phyloP scores from a whole-genome alignment of 2,113 vertebrate species.

The Caranx melampygus region DNA sequence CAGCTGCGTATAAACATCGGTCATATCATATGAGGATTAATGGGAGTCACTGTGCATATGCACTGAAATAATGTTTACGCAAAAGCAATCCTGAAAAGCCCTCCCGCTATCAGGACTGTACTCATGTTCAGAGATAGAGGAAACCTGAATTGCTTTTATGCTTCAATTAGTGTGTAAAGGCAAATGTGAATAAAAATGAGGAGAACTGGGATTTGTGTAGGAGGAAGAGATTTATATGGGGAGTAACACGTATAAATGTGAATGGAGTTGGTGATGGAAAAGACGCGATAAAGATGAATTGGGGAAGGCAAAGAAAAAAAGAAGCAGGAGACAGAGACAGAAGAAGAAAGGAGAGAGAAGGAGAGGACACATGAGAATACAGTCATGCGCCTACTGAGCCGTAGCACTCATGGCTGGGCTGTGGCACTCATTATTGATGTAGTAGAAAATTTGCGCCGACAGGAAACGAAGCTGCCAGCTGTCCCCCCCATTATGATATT shows the following conservation, averaged over 20 bases:
- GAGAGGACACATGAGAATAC: conserved; percentile 63
- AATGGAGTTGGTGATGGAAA: conserved; percentile 3
- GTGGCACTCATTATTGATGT: conserved; percentile 80
- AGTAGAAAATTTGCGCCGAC: conserved; percentile 79
- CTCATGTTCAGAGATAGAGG: conserved; percentile 7
- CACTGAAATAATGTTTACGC: conserved; percentile 25
- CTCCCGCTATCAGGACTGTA: background rate
- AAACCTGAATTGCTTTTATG: conserved; percentile 8
- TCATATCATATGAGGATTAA: conserved; percentile 6
- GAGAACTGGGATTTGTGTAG: conserved; percentile 6
- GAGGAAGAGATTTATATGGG: conserved; percentile 33
- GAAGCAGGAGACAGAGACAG: conserved; percentile 2
- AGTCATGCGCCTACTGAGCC: conserved; percentile 70
- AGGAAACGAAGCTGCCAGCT: conserved; percentile 81
- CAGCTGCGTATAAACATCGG: conserved; percentile 21
- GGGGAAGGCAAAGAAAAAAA: conserved; percentile 16
- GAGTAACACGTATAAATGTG: conserved; percentile 16
- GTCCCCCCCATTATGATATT: conserved; percentile 77
- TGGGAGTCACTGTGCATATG: conserved; percentile 12
- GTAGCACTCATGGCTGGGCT: conserved; percentile 67
- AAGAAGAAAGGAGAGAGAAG: conserved; percentile 27
- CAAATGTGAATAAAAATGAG: conserved; percentile 36
- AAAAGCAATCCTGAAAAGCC: conserved; percentile 29
- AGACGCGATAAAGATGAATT: conserved; percentile 43
- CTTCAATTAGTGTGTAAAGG: conserved; percentile 42